Conservation (phyloP, 2,888 invertebrate genomes). For the Parnassius orleans region DNA sequence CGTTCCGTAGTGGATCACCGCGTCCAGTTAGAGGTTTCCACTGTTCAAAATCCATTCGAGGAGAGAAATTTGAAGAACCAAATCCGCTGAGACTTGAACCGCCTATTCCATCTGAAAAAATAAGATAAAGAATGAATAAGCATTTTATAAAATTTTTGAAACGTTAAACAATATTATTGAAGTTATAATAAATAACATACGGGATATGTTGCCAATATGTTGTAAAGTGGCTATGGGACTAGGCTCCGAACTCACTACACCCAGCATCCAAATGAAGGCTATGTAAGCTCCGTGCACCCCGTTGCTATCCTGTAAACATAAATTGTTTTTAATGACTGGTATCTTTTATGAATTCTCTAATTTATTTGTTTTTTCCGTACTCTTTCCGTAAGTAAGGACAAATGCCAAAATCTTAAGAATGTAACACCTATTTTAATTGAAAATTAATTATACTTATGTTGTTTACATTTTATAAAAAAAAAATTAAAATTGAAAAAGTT, state of each 20-base stretch:
- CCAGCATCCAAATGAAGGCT: not conserved
- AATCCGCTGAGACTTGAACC: slow-evolving; percentile 45
- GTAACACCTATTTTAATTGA: too few relatives aligned
- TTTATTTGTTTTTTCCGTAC: too few relatives aligned
- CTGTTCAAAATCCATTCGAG: slow-evolving; percentile 90
- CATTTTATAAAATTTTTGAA: not conserved
- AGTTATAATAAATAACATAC: slow-evolving; percentile 29
- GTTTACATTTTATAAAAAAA: too few relatives aligned
- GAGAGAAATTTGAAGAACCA: slow-evolving; percentile 81
- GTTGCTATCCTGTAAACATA: slow-evolving; percentile 17
- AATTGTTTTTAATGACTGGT: not conserved
- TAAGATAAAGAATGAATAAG: not conserved
- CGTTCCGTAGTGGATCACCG: slow-evolving; percentile 90
- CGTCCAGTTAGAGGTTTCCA: slow-evolving; percentile 90
- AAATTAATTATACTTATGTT: too few relatives aligned
- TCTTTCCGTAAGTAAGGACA: too few relatives aligned
- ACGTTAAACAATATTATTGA: not conserved
- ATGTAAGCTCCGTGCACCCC: slow-evolving; percentile 4
- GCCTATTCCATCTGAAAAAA: slow-evolving; percentile 54
- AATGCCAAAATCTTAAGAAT: too few relatives aligned
- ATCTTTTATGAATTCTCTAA: too few relatives aligned
- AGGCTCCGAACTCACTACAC: slow-evolving; percentile 33
- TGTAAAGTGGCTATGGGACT: slow-evolving; percentile 31
- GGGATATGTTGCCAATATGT: slow-evolving; percentile 37
- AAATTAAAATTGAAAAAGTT: too few relatives aligned